Evolutionary conservation across 2,797 vertebrate genomes (phyloP), one percentile per base, ranked within the genome.

Genomic region (Odontamblyopus rebecca): DNA sequence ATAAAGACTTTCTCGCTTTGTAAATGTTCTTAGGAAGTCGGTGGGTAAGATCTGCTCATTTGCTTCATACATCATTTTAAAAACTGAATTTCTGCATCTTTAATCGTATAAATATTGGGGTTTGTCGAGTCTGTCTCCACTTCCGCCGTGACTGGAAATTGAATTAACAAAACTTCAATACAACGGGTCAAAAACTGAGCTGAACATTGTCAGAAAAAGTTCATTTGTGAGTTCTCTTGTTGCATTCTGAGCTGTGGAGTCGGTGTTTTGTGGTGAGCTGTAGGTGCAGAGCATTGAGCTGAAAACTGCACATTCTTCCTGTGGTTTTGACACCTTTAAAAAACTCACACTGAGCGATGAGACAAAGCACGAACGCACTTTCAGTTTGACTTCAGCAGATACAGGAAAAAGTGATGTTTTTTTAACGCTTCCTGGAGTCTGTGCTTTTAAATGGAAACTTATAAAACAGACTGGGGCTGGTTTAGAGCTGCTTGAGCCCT

Each of bases 311-410:
- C 2, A 2, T 30, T 60, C 61, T n/a, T 38, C 61, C 18, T 62
- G 61, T 62, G 61, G 61, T 62, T 62, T 61, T 38, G 3, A n/a
- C 61, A n/a, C 61, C 32, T 61, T n/a, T 62, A 11, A 35, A 6
- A 30, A 19, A 38, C 18, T 3, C 6, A 2, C 3, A 8, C 2
- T 4, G 56, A 48, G 38, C 2, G 9, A 23, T 11, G 30, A 32
- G 32, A 62, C 30, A 38, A 62, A 7, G 27, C 29, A 18, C 13
- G 0, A 9, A 61, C 1, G 13, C 51, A n/a, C 30, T 62, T 62
- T 62, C 61, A 38, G 16, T 62, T 38, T 62, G 61, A 62, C 6
- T 35, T 38, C 2, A 23, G 15, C 18, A 35, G 19, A 35, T 19
- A 62, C 32, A 19, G 61, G 61, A 35, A 62, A 38, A 62, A 12